Evolutionary conservation across 2,113 vertebrate species (phyloP).

Genomic region (Sylvilagus bachmani): DNA sequence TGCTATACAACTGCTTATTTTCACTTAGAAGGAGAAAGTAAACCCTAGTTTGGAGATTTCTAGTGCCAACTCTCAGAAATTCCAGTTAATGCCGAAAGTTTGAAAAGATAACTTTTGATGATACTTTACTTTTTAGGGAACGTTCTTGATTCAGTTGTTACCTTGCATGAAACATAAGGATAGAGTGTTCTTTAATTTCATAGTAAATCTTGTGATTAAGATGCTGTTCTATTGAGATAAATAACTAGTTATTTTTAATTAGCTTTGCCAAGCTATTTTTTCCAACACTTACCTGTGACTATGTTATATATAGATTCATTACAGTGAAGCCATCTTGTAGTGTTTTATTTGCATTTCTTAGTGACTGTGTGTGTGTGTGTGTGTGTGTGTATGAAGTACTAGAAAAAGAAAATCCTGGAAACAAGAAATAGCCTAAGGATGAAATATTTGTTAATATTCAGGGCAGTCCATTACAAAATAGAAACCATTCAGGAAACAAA

Average conservation of each 20-base stretch:
- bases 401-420: conserved; percentile 60
- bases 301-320: conserved; percentile 72
- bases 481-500: conserved; percentile 67
- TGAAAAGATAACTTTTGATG: conserved; percentile 41
- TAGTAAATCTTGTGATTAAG: conserved; percentile 58
- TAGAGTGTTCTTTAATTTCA: conserved; percentile 51
- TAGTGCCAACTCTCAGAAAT: neutral
- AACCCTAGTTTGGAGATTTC: conserved; percentile 27
- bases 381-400: conserved; percentile 24
- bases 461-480: conserved; percentile 53
- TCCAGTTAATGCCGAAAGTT: conserved; percentile 19
- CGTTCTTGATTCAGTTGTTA: conserved; percentile 57
- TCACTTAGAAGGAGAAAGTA: conserved; percentile 36
- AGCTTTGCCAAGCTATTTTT: conserved; percentile 65
- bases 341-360: conserved; percentile 71
- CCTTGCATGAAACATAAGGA: conserved; percentile 18
- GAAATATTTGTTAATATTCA: conserved; percentile 70
- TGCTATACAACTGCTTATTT: conserved; percentile 17
- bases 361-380: neutral
- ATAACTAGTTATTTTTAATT: conserved; percentile 52
- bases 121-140: conserved; percentile 8
- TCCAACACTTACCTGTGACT: conserved; percentile 67
- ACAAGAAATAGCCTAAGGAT: neutral
- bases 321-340: conserved; percentile 52
- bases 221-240: conserved; percentile 67